phyloP scores from a whole-genome alignment of 2,888 invertebrate genomes.

The Melikaiella ostensackeni region DNA sequence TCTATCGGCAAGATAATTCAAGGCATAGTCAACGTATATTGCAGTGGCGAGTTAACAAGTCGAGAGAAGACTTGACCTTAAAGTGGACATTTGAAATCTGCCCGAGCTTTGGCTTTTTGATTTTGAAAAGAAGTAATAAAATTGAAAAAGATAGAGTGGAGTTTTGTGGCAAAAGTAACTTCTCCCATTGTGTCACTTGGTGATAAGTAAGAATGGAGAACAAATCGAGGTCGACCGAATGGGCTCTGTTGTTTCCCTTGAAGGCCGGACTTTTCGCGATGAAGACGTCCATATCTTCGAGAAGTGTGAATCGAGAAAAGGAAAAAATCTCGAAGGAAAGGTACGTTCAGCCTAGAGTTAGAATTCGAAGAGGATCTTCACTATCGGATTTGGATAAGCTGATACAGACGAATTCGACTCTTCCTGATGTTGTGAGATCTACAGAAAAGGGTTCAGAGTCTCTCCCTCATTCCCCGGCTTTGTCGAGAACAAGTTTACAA shows the following conservation, averaged over 20 bases:
- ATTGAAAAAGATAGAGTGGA: not conserved
- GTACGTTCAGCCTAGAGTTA: conserved; percentile 60
- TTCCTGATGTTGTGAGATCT: conserved; percentile 79
- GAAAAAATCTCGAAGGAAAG: conserved; percentile 59
- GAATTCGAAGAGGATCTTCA: conserved; percentile 85
- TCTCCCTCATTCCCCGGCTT: conserved; percentile 79
- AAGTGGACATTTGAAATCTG: not conserved
- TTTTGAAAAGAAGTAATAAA: not conserved
- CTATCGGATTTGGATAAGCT: conserved; percentile 86
- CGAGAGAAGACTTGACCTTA: conserved; percentile 11
- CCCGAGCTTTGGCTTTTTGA: not conserved
- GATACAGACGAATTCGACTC: conserved; percentile 59
- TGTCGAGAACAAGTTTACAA: conserved; percentile 77
- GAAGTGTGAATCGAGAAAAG: conserved; percentile 65
- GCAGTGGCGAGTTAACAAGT: conserved; percentile 17
- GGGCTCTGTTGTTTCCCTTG: conserved; percentile 81
- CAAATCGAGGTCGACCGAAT: conserved; percentile 79
- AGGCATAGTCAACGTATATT: conserved; percentile 2
- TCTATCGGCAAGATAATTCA: conserved; percentile 47
- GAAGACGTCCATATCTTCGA: conserved; percentile 77
- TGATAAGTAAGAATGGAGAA: conserved; percentile 65
- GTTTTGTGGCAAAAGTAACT: not conserved
- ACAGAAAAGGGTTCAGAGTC: conserved; percentile 77
- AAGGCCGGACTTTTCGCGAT: conserved; percentile 80
- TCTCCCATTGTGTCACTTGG: conserved; percentile 16